A percentile compares a stretch with the other conserved stretches of the same genome.
phyloP scores from a whole-genome alignment of 2,113 vertebrate species.

The Sardina pilchardus region DNA sequence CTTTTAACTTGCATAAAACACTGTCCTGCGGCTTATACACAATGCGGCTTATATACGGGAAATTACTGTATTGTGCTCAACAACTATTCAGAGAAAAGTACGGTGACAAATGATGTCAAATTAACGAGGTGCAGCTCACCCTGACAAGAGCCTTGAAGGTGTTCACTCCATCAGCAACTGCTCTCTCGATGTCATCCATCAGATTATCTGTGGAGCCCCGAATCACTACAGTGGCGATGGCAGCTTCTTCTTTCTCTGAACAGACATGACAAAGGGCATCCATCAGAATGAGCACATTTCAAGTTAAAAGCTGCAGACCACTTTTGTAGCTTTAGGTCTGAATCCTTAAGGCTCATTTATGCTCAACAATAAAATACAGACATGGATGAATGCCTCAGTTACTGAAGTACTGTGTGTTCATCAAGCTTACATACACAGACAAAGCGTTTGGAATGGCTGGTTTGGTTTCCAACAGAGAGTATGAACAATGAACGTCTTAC shows the following conservation, averaged over 20 bases:
- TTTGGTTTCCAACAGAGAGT: too few species aligned
- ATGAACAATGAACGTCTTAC: too few species aligned
- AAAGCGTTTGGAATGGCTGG: too few species aligned
- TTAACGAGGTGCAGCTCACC: conserved; percentile 66
- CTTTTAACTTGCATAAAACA: too few species aligned
- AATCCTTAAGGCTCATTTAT: too few species aligned
- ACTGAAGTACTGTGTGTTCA: too few species aligned
- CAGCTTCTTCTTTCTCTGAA: conserved; percentile 91
- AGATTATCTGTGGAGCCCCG: conserved; percentile 95
- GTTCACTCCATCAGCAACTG: conserved; percentile 94
- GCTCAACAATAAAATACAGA: not conserved
- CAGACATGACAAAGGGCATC: not conserved
- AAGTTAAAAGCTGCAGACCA: not conserved
- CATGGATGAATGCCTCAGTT: not conserved
- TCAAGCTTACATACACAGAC: too few species aligned
- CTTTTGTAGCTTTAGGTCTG: too few species aligned
- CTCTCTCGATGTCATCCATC: conserved; percentile 96
- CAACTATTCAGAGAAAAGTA: not conserved
- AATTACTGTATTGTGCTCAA: too few species aligned
- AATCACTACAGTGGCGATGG: conserved; percentile 91
- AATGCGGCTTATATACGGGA: too few species aligned
- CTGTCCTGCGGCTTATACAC: too few species aligned
- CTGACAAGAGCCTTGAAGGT: conserved; percentile 96
- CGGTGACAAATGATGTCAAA: not conserved
- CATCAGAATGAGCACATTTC: not conserved